Base-by-base conservation (phyloP, 2,797 vertebrate species). In the Thaleichthys pacificus region DNA sequence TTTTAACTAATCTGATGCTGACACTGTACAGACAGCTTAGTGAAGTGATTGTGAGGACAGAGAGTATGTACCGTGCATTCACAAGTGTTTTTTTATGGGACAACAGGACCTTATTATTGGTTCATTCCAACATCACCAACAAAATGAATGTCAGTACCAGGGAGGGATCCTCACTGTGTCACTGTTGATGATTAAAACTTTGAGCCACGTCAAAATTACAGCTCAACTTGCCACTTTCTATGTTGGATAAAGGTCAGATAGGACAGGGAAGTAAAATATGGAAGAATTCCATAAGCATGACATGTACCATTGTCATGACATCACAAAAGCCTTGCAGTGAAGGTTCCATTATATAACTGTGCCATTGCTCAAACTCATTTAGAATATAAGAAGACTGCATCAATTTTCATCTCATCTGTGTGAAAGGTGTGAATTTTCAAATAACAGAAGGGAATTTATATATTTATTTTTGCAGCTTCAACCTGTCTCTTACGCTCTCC, bases 361-460 rank as follows among this genome's bases (percentile, higher is more conserved):
- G 4, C 26, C 11, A 38, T 68, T 8, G 15, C 21, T 74, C 71
- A 35, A 74, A 68, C 69, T 75, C 71, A 69, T 71, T 49, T 60
- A 28, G 61, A 76, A 28, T 47, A 72, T 71, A 60, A 21, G 61
- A 65, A 28, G 1, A 22, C 57, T 71, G 61, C 61, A 71, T 70
- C 22, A 57, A 66, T 61, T 68, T 76, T 73, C 56, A 67, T 78
- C 56, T 82, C 56, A 72, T 21, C 19, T 67, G 51, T 56, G 42
- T 69, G 51, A 56, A 30, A 17, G 32, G 32, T 8, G 32, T 35
- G 56, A 19, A 64, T 70, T 60, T 77, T 32, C 49, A 66, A 67
- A 72, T 75, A 77, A 80, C 73, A 75, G 69, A 80, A 78, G 70
- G 72, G 67, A 71, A 77, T 85, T 75, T 56, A 64, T 19, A 80